Base-by-base conservation (phyloP, 2,797 vertebrate genomes). In the Taeniopygia guttata region DNA sequence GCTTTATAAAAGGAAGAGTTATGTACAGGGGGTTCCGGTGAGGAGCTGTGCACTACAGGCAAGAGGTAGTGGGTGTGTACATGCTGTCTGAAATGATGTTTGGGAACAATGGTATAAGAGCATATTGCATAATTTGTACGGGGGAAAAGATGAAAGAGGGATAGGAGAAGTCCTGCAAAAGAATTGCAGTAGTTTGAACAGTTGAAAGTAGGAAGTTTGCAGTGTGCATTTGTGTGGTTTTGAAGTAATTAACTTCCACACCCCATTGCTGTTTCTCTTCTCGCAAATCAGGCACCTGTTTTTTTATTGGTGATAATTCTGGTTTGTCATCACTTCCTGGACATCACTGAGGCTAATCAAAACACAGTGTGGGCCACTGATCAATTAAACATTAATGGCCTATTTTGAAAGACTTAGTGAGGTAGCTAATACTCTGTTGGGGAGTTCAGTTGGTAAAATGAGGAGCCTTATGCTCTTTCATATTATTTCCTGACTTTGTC, bases 361-460 rank as follows among this genome's bases (percentile, higher is more conserved):
- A 75, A 83, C 32, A 9, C 49, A 8, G 0, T 29, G 16, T 77
- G 68, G 78, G 8, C 34, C 30, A 30, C 49, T 77, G 36, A 77
- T 76, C 26, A 75, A 20, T 74, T 93, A 54, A 78, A 60, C 27
- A 19, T 29, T 29, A 74, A 42, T 48, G 17, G 12, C 58, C 58
- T 36, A 16, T 70, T 96, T 87, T 69, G 60, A 48, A 74, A 73
- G n/a, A 63, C 20, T 91, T 83, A 45, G n/a, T 36, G 68, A 84
- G n/a, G 40, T 56, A 70, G 23, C 77, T 92, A 43, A 34, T 42
- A 86, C 70, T 21, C 19, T 27, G 11, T 43, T 82, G 26, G 52
- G 46, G 49, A 60, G 34, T 80, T 90, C 64, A 38, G 10, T 0
- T 42, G 56, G 19, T 32, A 90, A 66, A 54, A 29, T 78, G 69